Base-by-base conservation (phyloP, 2,797 vertebrate species). In the Dicrostonyx torquatus region DNA sequence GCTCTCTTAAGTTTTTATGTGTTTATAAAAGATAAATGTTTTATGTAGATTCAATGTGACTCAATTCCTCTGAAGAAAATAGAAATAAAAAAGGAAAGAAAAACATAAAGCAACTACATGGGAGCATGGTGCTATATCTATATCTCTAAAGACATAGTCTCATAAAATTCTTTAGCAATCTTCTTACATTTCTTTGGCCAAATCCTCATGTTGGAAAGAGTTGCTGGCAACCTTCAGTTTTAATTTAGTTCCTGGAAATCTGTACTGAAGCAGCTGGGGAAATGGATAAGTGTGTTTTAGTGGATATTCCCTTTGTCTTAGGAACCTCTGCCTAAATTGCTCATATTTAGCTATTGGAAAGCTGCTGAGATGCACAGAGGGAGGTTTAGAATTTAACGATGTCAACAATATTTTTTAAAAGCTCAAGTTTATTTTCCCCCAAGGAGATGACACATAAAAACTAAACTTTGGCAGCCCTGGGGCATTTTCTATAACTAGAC, bases 311-410 rank as follows among this genome's bases (percentile, higher is more conserved):
- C 82, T 95, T 97, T 98, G 97, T 95, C 94, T 97, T 96, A 95
- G 75, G 96, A 97, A 98, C 84, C 94, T 96, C 87, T 3, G 0
- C 93, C 93, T 96, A 96, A 97, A 95, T 90, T 91, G 87, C 90
- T 98, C 95, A 94, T 89, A 90, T 48, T 93, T 90, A 97, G 89
- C 94, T 95, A 43, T 94, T 97, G 94, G 96, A 97, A 98, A 97
- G 88, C 96, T 97, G 89, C 95, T 97, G 92, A 92, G 96, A 93
- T 0, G 11, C 97, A 88, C 96, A 97, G 87, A 93, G 95, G 93
- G 92, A 98, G 97, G 96, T 96, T 97, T 96, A 97, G 97, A 96
- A 95, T 98, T 98, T 98, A 97, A 97, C 91, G 90, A 94, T 80
- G 92, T 96, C 75, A 96, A 89, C 92, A 82, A 0, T 82, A 91